phyloP scores from a whole-genome alignment of 2,797 vertebrate genomes.

The Loris lydekkerianus region DNA sequence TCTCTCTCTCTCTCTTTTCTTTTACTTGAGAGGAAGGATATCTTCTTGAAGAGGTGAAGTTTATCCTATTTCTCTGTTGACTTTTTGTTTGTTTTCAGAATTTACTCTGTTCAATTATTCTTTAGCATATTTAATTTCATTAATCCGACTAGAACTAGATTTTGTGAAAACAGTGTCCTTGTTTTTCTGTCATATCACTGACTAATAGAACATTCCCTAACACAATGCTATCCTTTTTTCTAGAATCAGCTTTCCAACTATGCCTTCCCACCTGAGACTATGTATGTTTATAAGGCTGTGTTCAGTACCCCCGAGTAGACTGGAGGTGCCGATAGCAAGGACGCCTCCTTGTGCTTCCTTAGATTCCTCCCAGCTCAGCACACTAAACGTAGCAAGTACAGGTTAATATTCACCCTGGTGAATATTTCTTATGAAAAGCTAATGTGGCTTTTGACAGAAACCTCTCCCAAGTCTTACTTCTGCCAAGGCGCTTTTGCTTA shows the following conservation, averaged over 20 bases:
- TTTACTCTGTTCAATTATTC: background rate
- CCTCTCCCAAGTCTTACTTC: background rate
- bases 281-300: background rate
- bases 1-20: background rate
- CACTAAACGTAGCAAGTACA: background rate
- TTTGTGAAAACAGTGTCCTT: background rate
- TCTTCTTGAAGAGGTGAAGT: background rate
- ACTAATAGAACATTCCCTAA: background rate
- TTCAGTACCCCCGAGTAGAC: background rate
- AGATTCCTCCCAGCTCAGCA: background rate
- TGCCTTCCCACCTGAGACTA: background rate
- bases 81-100: conserved; percentile 33
- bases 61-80: background rate
- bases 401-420: background rate
- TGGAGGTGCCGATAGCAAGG: background rate
- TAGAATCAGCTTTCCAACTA: background rate
- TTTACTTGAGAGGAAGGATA: background rate
- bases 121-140: background rate
- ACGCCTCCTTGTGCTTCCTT: background rate
- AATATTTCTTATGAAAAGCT: background rate
- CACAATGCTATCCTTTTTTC: background rate
- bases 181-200: background rate
- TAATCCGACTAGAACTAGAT: background rate
- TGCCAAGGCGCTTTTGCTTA: background rate
- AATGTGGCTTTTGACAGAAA: background rate